Conservation (phyloP, 2,797 vertebrate genomes). For the Argya squamiceps region DNA sequence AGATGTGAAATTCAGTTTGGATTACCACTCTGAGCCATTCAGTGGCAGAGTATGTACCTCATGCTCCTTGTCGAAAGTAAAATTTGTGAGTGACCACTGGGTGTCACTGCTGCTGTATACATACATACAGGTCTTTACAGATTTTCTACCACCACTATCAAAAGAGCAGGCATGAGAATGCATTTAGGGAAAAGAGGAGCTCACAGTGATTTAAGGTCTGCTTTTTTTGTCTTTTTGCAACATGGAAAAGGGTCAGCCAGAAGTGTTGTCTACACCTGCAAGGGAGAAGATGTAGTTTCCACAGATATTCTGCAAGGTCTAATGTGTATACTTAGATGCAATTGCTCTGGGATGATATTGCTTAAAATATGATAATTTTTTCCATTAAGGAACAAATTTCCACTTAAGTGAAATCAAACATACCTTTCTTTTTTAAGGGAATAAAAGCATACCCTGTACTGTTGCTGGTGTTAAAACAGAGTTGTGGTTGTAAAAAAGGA, state of each 20-base stretch:
- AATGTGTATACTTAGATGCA: not conserved
- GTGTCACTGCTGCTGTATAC: conserved; percentile 11
- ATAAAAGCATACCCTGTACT: not conserved
- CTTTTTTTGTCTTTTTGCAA: not conserved
- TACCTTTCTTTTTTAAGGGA: conserved; percentile 27
- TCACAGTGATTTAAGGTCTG: not conserved
- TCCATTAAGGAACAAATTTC: conserved; percentile 47
- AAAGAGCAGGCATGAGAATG: not conserved
- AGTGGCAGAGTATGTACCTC: not conserved
- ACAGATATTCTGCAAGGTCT: not conserved
- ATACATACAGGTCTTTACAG: not conserved
- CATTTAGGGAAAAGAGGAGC: not conserved
- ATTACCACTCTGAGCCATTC: not conserved
- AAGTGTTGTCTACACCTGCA: not conserved
- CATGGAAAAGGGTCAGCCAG: not conserved
- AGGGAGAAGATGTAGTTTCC: not conserved
- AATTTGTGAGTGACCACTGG: not conserved
- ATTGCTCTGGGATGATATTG: conserved; percentile 6
- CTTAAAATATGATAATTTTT: conserved; percentile 39
- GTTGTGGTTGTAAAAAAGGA: not conserved
- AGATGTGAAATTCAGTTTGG: not conserved
- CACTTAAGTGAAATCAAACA: conserved; percentile 37
- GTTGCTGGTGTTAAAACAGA: not conserved
- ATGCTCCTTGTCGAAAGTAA: not conserved
- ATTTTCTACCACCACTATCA: not conserved